phyloP scores from a whole-genome alignment of 2,113 vertebrate species.

The Odocoileus hemionus region DNA sequence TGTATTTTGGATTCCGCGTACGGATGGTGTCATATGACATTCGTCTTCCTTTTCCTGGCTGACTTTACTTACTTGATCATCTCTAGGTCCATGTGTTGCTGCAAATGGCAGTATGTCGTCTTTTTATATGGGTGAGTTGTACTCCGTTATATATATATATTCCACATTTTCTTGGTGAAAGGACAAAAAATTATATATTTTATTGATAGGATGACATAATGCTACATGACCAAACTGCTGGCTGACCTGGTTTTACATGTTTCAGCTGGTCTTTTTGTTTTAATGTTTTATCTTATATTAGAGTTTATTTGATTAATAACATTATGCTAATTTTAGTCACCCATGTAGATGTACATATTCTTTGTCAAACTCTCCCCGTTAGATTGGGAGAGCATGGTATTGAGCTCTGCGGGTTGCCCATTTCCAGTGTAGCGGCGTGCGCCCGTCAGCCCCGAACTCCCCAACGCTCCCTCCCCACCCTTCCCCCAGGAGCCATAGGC shows the following conservation, averaged over 20 bases:
- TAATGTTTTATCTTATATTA: neutral
- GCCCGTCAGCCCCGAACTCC: accelerated
- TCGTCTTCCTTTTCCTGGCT: neutral
- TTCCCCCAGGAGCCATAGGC: neutral
- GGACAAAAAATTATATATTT: neutral
- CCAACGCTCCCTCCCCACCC: neutral
- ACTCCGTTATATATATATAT: neutral
- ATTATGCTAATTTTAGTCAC: neutral
- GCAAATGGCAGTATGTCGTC: neutral
- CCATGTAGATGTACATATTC: neutral
- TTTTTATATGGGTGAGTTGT: neutral
- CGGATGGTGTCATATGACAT: neutral
- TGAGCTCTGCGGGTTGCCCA: neutral
- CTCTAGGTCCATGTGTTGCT: neutral
- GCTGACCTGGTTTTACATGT: neutral
- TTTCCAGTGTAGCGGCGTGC: neutral
- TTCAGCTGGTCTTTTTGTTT: neutral
- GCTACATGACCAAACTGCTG: neutral
- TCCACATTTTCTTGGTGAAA: neutral
- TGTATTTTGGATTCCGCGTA: neutral
- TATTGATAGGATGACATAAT: neutral
- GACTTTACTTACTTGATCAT: neutral
- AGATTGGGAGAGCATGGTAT: neutral
- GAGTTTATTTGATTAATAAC: neutral
- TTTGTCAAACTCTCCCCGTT: neutral